Evolutionary conservation across 2,113 vertebrate genomes (phyloP).

Genomic region (Corydoras sp.): DNA sequence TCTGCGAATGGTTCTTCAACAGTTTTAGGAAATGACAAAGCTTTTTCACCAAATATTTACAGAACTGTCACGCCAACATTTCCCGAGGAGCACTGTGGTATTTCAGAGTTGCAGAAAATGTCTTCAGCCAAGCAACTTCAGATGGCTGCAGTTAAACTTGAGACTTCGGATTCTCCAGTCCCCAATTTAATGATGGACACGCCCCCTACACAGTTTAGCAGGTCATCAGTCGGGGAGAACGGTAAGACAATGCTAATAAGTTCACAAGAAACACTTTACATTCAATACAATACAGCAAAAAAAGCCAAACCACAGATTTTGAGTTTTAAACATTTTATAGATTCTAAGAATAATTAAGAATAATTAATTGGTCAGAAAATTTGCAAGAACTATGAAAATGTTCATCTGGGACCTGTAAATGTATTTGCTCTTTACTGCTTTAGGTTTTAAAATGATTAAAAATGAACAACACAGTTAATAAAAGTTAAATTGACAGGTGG

Average conservation of each 20-base stretch:
- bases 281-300: too few species aligned
- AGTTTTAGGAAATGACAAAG: slow-evolving; percentile 72
- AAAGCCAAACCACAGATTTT: too few species aligned
- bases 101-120: slow-evolving; percentile 25
- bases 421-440: too few species aligned
- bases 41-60: slow-evolving; percentile 73
- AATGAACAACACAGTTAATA: too few species aligned
- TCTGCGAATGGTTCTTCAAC: slow-evolving; percentile 71
- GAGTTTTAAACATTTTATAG: too few species aligned
- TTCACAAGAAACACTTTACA: too few species aligned
- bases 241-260: slow-evolving; percentile 68
- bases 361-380: too few species aligned
- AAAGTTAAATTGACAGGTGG: too few species aligned
- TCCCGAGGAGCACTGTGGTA: slow-evolving; percentile 64
- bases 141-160: slow-evolving; percentile 78
- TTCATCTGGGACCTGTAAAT: too few species aligned
- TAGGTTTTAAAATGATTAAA: too few species aligned
- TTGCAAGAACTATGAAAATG: too few species aligned
- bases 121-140: slow-evolving; percentile 67
- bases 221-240: slow-evolving; percentile 78
- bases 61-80: slow-evolving; percentile 69
- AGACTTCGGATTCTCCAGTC: slow-evolving; percentile 74
- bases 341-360: too few species aligned
- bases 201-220: slow-evolving; percentile 70
- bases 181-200: slow-evolving; percentile 61